Percentiles rank a stretch among this genome's conserved stretches.
These are phyloP conservation scores for Cecropterus lyciades DNA, from an alignment of 1,140 invertebrate genomes.

Conservation along the genomic window DNA sequence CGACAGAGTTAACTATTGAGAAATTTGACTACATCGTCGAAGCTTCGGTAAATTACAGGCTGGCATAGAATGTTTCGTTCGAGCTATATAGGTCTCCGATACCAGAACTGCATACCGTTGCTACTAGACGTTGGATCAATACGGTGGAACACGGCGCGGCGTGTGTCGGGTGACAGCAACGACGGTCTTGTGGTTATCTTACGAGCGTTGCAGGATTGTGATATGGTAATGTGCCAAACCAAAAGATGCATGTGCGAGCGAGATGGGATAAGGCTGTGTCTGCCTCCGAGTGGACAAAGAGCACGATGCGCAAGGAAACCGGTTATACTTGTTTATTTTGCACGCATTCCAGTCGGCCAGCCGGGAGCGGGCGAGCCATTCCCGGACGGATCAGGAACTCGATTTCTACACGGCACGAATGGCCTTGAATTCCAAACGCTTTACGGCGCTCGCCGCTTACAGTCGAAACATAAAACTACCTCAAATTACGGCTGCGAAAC, in stretches of 20 bases:
- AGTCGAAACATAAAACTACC: conserved; percentile 18
- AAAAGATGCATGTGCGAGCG: conserved; percentile 51
- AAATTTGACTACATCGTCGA: conserved; percentile 16
- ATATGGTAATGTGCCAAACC: conserved; percentile 42
- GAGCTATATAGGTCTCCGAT: conserved; percentile 31
- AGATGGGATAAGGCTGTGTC: conserved; percentile 56
- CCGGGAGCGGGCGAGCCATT: conserved; percentile 67
- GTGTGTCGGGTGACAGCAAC: conserved; percentile 41
- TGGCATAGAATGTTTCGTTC: conserved; percentile 14
- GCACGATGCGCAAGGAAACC: conserved; percentile 68
- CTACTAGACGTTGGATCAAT: conserved; percentile 48
- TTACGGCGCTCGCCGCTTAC: conserved; percentile 24
- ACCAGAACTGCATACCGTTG: conserved; percentile 42
- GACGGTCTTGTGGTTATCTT: conserved; percentile 48
- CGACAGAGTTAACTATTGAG: background rate
- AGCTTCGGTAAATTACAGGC: conserved; percentile 21
- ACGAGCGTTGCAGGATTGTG: conserved; percentile 42
- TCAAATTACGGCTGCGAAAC: conserved; percentile 22
- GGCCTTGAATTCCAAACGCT: conserved; percentile 67
- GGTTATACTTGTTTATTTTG: conserved; percentile 82
- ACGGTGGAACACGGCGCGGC: conserved; percentile 38
- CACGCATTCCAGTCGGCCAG: conserved; percentile 74
- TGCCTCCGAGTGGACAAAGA: conserved; percentile 66
- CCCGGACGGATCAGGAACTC: conserved; percentile 70
- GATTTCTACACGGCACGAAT: conserved; percentile 58